Conservation (phyloP, 2,888 invertebrate genomes). For the Drosophila hamatofila region DNA sequence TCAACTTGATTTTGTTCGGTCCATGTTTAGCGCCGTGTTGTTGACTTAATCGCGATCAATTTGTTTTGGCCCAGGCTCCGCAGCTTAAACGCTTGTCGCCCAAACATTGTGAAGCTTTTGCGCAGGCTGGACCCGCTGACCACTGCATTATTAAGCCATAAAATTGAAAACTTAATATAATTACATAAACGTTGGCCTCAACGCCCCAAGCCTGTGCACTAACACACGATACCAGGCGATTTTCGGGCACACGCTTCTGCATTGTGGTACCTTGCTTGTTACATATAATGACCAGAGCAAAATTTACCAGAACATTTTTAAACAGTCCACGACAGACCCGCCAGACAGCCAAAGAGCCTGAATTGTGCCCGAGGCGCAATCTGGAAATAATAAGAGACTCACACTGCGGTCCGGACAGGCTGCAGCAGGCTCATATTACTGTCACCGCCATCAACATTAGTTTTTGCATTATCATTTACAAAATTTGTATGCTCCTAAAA, state of each 20-base stretch:
- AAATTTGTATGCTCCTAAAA: constrained; percentile 27
- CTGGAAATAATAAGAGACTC: constrained; percentile 45
- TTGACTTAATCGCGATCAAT: constrained; percentile 75
- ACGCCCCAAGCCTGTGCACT: constrained; percentile 56
- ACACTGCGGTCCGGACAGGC: constrained; percentile 24
- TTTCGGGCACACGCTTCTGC: constrained; percentile 65
- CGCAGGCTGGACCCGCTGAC: constrained; percentile 30
- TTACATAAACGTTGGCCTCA: constrained; percentile 75
- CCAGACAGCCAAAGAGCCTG: constrained; percentile 2
- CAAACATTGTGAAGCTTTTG: constrained; percentile 48
- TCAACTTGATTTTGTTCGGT: constrained; percentile 58
- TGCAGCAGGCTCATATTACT: constrained; percentile 29
- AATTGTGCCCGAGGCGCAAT: constrained; percentile 38
- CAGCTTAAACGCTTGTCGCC: constrained; percentile 72
- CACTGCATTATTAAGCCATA: constrained; percentile 79
- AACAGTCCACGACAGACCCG: constrained; percentile 1
- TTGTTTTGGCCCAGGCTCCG: constrained; percentile 42
- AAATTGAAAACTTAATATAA: constrained; percentile 82
- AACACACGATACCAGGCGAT: constrained; percentile 31
- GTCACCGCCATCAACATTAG: constrained; percentile 52
- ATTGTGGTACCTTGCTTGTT: constrained; percentile 43
- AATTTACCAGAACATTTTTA: constrained; percentile 49
- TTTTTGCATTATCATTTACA: constrained; percentile 41
- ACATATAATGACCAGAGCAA: constrained; percentile 70
- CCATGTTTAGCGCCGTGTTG: constrained; percentile 65